Evolutionary conservation across 1,140 invertebrate species (phyloP), one percentile per base, ranked within the genome.

Genomic region (Drosophila lini): DNA sequence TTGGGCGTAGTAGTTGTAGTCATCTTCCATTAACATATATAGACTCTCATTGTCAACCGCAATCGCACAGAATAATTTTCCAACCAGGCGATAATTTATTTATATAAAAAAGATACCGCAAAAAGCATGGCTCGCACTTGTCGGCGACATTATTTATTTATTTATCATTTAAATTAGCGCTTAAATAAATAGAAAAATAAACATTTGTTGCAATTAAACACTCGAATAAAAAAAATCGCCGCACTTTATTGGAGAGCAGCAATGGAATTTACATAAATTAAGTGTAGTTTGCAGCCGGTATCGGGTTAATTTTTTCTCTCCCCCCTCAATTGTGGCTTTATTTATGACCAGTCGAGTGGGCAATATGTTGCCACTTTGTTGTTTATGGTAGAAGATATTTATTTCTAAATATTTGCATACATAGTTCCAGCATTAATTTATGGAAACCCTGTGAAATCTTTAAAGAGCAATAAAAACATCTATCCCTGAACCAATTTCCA

Each of bases 241-340:
- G 58, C 40, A 60, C 44, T 69, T 47, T 47, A 47, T 47, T 47
- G 13, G 45, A 47, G 45, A 78, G 25, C 28, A 31, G 15, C 25
- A 50, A 71, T 59, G 75, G 74, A 78, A 78, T 78, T 78, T 78
- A 59, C 75, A 78, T 78, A 78, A 78, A 78, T 78, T 78, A 78
- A 78, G 53, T 41, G 64, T 55, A 70, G 32, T 52, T 57, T 69
- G 65, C 65, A 69, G 31, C 36, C 45, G 47, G 45, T 56, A 34
- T 48, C 36, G 31, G 63, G 42, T 77, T 53, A 60, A 15, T 58
- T 16, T 56, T 40, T 57, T 67, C 65, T 75, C 59, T 75, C 59
- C 5, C 16, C 11, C 67, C 59, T 48, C 40, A 45, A 57, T 58
- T 47, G 16, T 25, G 40, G 36, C 41, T 77, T 78, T 78, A 78